Conservation (phyloP, 2,888 invertebrate species). For the Perizoma affinitatum region DNA sequence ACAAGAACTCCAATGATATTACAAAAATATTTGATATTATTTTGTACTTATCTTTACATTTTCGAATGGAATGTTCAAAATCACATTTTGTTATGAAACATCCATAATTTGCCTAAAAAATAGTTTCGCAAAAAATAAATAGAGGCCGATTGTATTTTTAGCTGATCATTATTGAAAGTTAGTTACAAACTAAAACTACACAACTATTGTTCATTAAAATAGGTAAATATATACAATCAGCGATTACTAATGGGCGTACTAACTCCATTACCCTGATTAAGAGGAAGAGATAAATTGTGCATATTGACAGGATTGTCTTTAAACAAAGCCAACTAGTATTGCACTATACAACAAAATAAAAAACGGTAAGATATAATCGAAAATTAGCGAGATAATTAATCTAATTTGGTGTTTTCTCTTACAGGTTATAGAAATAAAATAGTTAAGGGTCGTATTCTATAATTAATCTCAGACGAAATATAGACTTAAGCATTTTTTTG, state of each 20-base stretch:
- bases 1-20: constrained; percentile 64
- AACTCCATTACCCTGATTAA: constrained; percentile 35
- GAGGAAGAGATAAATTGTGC: constrained; percentile 45
- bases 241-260: constrained; percentile 34
- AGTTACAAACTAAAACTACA: constrained; percentile 61
- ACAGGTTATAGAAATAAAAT: constrained; percentile 47
- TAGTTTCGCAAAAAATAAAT: constrained; percentile 70
- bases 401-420: constrained; percentile 62
- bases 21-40: constrained; percentile 79
- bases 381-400: constrained; percentile 24
- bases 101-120: constrained; percentile 53
- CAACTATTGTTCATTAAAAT: constrained; percentile 71
- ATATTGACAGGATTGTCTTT: constrained; percentile 40
- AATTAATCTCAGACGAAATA: too few species aligned
- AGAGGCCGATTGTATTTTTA: constrained; percentile 58
- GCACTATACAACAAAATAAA: constrained; percentile 6
- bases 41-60: constrained; percentile 82
- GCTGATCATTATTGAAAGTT: constrained; percentile 55
- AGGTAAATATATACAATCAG: constrained; percentile 41
- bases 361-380: constrained; percentile 12
- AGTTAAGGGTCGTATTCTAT: constrained; percentile 6
- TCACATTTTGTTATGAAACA: constrained; percentile 71
- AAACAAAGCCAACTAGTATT: constrained; percentile 20
- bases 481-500: too few species aligned
- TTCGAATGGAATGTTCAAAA: constrained; percentile 80